These are phyloP conservation scores for Eretmochelys imbricata DNA, from an alignment of 2,113 vertebrate genomes.

Conservation along the genomic window DNA sequence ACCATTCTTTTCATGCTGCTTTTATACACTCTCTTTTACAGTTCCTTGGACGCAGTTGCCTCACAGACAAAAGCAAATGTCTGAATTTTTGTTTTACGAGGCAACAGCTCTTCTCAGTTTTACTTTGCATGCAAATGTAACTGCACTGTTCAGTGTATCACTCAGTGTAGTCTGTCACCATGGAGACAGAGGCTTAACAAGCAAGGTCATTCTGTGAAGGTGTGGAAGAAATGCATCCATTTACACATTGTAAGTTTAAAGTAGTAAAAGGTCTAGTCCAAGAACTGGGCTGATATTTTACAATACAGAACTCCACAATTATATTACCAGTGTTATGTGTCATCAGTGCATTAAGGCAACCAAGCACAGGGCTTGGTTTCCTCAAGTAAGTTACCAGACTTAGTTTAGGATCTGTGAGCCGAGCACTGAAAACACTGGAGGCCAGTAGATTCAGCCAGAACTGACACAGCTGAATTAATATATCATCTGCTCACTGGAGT, in stretches of 20 bases:
- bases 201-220: neutral
- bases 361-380: fast-evolving
- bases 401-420: neutral
- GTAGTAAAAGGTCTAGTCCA: neutral
- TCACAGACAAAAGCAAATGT: neutral
- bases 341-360: neutral
- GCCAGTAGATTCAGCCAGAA: neutral
- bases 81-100: neutral
- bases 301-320: neutral
- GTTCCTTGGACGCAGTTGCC: neutral
- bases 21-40: neutral
- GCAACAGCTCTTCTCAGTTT: neutral
- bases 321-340: neutral
- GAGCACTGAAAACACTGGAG: neutral
- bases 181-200: neutral
- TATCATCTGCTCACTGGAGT: neutral
- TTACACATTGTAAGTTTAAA: neutral
- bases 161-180: neutral
- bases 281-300: neutral
- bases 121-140: neutral
- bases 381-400: neutral
- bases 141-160: neutral
- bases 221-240: neutral
- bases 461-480: neutral
- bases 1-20: neutral